Conservation (phyloP, 2,888 invertebrate species). For the Synergus laeviventris region DNA sequence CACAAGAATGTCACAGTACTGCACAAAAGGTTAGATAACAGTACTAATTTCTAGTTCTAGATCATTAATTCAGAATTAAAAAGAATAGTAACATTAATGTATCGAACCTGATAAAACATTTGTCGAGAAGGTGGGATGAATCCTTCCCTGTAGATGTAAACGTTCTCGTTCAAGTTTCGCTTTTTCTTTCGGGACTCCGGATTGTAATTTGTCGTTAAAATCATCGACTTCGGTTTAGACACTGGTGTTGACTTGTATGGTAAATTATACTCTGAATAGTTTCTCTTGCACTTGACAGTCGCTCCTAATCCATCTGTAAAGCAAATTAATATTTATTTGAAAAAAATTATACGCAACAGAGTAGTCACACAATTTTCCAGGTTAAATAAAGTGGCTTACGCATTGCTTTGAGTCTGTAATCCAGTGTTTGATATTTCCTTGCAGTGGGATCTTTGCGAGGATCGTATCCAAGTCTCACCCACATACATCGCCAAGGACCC, state of each 20-base stretch:
- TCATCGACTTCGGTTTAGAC: slow-evolving; percentile 74
- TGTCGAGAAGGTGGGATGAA: slow-evolving; percentile 89
- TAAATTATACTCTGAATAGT: slow-evolving; percentile 75
- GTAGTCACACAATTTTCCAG: slow-evolving; percentile 11
- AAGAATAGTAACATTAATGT: slow-evolving; percentile 28
- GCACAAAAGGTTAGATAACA: slow-evolving; percentile 54
- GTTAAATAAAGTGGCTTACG: slow-evolving; percentile 75
- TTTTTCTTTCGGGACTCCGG: slow-evolving; percentile 63
- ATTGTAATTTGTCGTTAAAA: slow-evolving; percentile 67
- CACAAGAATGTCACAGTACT: slow-evolving; percentile 89
- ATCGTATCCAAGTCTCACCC: slow-evolving; percentile 94
- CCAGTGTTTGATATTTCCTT: slow-evolving; percentile 91
- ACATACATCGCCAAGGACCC: slow-evolving; percentile 95
- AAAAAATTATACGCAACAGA: background rate
- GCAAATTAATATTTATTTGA: slow-evolving; percentile 41
- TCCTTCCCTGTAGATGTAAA: slow-evolving; percentile 83
- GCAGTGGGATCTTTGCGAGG: slow-evolving; percentile 88
- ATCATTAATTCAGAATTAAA: background rate
- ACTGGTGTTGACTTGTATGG: slow-evolving; percentile 75
- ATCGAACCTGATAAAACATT: slow-evolving; percentile 89
- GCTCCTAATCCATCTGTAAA: slow-evolving; percentile 77
- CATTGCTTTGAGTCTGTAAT: slow-evolving; percentile 84
- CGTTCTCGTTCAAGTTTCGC: slow-evolving; percentile 75
- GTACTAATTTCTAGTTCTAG: background rate
- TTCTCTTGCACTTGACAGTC: slow-evolving; percentile 77